phyloP scores from a whole-genome alignment of 2,113 vertebrate species.

The Octodon degus region DNA sequence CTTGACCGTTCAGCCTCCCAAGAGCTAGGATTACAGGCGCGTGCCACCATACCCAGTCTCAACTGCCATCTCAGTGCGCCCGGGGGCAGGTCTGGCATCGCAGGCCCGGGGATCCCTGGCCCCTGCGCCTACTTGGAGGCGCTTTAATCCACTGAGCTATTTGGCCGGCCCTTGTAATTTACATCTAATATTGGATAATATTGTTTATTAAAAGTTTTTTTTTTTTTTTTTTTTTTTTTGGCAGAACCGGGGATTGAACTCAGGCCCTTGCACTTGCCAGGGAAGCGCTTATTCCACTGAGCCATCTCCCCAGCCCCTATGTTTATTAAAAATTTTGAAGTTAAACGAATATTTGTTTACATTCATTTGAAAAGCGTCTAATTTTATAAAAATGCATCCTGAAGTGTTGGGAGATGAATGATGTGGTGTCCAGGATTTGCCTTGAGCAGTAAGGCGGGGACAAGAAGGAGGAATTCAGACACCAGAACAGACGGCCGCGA shows the following conservation, averaged over 20 bases:
- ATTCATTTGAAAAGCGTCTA: not conserved
- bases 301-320: not conserved
- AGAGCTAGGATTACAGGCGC: too few relatives aligned
- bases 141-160: too few relatives aligned
- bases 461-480: not conserved
- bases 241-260: too few relatives aligned
- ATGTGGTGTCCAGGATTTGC: not conserved
- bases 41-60: too few relatives aligned
- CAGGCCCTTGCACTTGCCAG: too few relatives aligned
- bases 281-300: too few relatives aligned
- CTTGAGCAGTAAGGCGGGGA: not conserved
- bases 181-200: constrained; percentile 3
- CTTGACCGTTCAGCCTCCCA: too few relatives aligned
- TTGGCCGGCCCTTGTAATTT: not conserved
- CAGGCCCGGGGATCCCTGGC: too few relatives aligned
- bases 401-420: constrained; percentile 26
- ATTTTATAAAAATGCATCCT: not conserved
- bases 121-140: too few relatives aligned
- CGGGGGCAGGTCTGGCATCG: too few relatives aligned
- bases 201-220: constrained; percentile 3
- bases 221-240: too few relatives aligned
- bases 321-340: not conserved
- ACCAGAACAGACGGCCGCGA: not conserved
- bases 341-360: not conserved
- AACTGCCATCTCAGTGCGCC: too few relatives aligned